Evolutionary conservation across 1,140 invertebrate species (phyloP), one percentile per base, ranked within the genome.

Genomic region (Uloborus diversus): DNA sequence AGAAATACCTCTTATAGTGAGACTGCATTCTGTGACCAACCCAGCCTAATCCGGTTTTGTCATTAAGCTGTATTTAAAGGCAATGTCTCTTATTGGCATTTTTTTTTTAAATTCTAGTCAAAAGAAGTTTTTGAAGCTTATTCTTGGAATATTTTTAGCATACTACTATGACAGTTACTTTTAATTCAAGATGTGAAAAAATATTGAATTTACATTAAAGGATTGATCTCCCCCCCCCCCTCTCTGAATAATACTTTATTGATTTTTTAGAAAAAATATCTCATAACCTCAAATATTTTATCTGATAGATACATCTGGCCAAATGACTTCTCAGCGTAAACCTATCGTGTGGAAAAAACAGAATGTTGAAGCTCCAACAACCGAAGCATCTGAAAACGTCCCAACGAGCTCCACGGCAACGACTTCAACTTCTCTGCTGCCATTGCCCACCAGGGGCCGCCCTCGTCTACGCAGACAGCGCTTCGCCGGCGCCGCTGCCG

Each of bases 331-430:
- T 17, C 69, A 59, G 47, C 32, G 69, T 20, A 71, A 71, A 30
- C 69, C 69, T 1, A 71, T 71, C 2, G 53, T 71, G 3, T 71
- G 69, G 69, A 71, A 42, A 11, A 56, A 71, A 47, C 11, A 59
- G 13, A 42, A 1, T 14, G 56, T 28, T 0, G 33, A 28, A 1
- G 1, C 69, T 17, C 3, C 66, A 20, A 13, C n/a, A 4, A 11
- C 47, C 17, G 17, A 53, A 20, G 3, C 69, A 25, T 9, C 64
- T 9, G 66, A 53, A 23, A 7, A n/a, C 17, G 47, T 20, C 5
- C 9, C 47, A 1, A 13, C 20, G 0, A 20, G 13, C 1, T 13
- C 28, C 7, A 17, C 2, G 11, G n/a, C 20, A 9, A n/a, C 49
- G 33, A 4, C 33, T 71, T 4, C 32, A 11, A n/a, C 30, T 3